Conservation (phyloP, 2,888 invertebrate genomes). For the Arctia plantaginis region DNA sequence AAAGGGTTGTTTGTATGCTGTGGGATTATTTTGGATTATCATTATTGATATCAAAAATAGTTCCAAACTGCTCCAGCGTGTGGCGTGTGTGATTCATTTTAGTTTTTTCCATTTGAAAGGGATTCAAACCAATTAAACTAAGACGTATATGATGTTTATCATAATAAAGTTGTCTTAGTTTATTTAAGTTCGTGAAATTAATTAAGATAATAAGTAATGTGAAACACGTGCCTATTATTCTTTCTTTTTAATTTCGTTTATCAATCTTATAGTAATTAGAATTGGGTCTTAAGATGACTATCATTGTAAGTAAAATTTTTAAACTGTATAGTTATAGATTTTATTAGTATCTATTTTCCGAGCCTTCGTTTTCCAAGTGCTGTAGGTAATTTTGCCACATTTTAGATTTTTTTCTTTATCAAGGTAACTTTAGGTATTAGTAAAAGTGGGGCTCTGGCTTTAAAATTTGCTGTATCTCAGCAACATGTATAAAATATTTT, state of each 20-base stretch:
- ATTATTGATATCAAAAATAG: slow-evolving; percentile 39
- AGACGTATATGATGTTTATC: background rate
- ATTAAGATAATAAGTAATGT: slow-evolving; percentile 5
- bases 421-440: too few species aligned
- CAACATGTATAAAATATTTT: too few species aligned
- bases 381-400: too few species aligned
- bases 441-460: too few species aligned
- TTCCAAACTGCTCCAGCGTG: slow-evolving; percentile 36
- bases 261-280: too few species aligned
- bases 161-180: slow-evolving; percentile 8
- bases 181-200: slow-evolving; percentile 5
- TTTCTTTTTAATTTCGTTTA: background rate
- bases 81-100: slow-evolving; percentile 30
- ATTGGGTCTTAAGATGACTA: too few species aligned
- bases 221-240: background rate
- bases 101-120: slow-evolving; percentile 1
- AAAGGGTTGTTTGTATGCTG: slow-evolving; percentile 33
- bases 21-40: slow-evolving; percentile 39
- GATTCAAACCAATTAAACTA: slow-evolving; percentile 10
- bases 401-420: too few species aligned
- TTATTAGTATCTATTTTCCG: too few species aligned
- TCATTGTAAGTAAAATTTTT: too few species aligned
- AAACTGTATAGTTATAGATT: too few species aligned
- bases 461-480: too few species aligned
- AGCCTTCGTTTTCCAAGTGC: too few species aligned